Conservation (phyloP, 2,888 invertebrate genomes). For the Troides aeacus region DNA sequence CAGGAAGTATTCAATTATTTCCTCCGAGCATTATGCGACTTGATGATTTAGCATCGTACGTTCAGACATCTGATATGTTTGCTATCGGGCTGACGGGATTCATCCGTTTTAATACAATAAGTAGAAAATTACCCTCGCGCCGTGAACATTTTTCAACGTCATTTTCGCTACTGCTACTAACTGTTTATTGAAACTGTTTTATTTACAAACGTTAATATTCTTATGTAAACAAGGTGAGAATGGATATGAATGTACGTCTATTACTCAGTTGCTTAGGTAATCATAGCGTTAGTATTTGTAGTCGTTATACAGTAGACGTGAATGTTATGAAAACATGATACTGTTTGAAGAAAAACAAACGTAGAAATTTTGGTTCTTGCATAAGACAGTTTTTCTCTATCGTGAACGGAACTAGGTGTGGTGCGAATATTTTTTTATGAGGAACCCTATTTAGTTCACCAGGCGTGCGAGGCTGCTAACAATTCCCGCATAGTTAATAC, state of each 20-base stretch:
- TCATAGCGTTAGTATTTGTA: slow-evolving; percentile 20
- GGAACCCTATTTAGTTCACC: slow-evolving; percentile 66
- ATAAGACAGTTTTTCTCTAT: slow-evolving; percentile 2
- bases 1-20: slow-evolving; percentile 26
- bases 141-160: slow-evolving; percentile 6
- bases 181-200: slow-evolving; percentile 22
- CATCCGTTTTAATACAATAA: slow-evolving; percentile 13
- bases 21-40: slow-evolving; percentile 9
- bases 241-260: slow-evolving; percentile 17
- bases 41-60: slow-evolving; percentile 13
- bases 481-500: slow-evolving; percentile 73
- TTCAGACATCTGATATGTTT: slow-evolving; percentile 22
- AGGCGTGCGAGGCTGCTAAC: slow-evolving; percentile 61
- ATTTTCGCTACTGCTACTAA: slow-evolving; percentile 4
- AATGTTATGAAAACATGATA: slow-evolving; percentile 27
- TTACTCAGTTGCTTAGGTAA: slow-evolving; percentile 18
- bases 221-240: slow-evolving; percentile 7
- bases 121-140: not conserved
- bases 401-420: slow-evolving; percentile 11
- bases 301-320: slow-evolving; percentile 16
- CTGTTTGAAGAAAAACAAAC: slow-evolving; percentile 7
- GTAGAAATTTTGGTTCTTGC: not conserved
- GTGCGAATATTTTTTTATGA: slow-evolving; percentile 43
- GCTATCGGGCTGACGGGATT: slow-evolving; percentile 1
- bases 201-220: slow-evolving; percentile 13